Percentiles rank a stretch among this genome's conserved stretches.
phyloP scores from a whole-genome alignment of 2,888 invertebrate species.

The Ectemnius continuus region DNA sequence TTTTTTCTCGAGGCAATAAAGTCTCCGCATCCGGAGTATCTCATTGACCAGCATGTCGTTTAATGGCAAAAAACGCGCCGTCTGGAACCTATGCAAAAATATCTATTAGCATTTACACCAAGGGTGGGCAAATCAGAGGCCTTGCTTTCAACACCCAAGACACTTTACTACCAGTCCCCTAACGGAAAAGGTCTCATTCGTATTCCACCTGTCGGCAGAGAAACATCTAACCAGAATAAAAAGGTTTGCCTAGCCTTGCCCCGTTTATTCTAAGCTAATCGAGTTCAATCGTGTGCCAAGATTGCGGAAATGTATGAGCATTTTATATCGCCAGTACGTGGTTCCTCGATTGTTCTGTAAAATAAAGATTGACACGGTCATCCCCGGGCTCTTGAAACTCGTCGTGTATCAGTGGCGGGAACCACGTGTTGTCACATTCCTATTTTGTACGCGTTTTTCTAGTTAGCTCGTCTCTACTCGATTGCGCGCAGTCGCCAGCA shows the following conservation, averaged over 20 bases:
- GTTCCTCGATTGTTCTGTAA: constrained; percentile 44
- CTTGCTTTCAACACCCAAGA: constrained; percentile 1
- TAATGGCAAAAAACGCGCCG: constrained; percentile 17
- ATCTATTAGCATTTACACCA: constrained; percentile 30
- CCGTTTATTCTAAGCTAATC: constrained; percentile 44
- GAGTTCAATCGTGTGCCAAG: constrained; percentile 65
- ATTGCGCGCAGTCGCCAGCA: constrained; percentile 24
- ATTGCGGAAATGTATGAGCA: constrained; percentile 38
- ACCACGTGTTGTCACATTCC: constrained; percentile 60
- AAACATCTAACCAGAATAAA: constrained; percentile 22
- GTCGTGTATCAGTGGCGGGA: constrained; percentile 16
- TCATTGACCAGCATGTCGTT: background rate
- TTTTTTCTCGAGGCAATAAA: background rate
- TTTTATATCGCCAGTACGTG: constrained; percentile 61
- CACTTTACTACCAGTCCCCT: too few relatives aligned
- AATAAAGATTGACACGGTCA: constrained; percentile 35
- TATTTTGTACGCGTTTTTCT: constrained; percentile 67
- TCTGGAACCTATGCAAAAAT: constrained; percentile 45
- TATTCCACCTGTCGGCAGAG: too few relatives aligned
- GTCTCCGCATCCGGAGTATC: background rate
- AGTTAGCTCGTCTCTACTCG: constrained; percentile 47
- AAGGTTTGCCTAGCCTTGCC: constrained; percentile 42
- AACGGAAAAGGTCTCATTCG: too few relatives aligned
- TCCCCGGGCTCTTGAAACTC: constrained; percentile 5
- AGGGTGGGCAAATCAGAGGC: constrained; percentile 38